A percentile compares a stretch with the other conserved stretches of the same genome.
Conservation (phyloP, 2,888 invertebrate species). For the Drosophila mayaguana region DNA sequence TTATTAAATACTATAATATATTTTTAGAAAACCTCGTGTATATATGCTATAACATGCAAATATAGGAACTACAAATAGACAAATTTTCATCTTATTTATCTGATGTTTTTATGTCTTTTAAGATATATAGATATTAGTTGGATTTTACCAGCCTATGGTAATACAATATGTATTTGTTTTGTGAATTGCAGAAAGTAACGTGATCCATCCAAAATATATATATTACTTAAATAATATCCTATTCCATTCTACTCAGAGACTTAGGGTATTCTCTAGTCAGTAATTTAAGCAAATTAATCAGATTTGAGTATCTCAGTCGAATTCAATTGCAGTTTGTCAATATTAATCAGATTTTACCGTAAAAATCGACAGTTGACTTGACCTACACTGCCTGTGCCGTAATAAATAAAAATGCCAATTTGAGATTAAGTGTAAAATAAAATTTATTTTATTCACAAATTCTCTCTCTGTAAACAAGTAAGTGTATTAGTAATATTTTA, state of each 20-base stretch:
- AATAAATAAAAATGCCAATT: background rate
- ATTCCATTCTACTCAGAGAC: too few relatives aligned
- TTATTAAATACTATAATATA: too few relatives aligned
- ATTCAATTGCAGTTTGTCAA: background rate
- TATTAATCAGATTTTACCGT: background rate
- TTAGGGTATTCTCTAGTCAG: background rate
- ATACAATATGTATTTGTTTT: background rate
- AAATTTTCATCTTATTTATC: slow-evolving; percentile 3
- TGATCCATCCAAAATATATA: background rate
- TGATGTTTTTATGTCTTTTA: background rate
- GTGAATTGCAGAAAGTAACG: background rate
- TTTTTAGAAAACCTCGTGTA: too few relatives aligned
- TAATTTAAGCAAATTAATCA: background rate
- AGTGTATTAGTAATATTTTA: background rate
- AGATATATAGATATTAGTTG: background rate
- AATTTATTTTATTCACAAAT: slow-evolving; percentile 6
- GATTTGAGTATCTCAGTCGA: background rate
- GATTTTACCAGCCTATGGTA: background rate
- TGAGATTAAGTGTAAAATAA: slow-evolving; percentile 6
- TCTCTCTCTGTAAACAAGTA: background rate
- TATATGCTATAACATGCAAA: background rate
- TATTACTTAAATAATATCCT: background rate
- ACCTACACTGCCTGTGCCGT: slow-evolving; percentile 3
- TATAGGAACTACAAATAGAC: background rate
- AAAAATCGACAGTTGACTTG: slow-evolving; percentile 1